Evolutionary conservation across 2,113 vertebrate genomes (phyloP), one percentile per base, ranked within the genome.

Genomic region (Pelvicachromis taeniatus): DNA sequence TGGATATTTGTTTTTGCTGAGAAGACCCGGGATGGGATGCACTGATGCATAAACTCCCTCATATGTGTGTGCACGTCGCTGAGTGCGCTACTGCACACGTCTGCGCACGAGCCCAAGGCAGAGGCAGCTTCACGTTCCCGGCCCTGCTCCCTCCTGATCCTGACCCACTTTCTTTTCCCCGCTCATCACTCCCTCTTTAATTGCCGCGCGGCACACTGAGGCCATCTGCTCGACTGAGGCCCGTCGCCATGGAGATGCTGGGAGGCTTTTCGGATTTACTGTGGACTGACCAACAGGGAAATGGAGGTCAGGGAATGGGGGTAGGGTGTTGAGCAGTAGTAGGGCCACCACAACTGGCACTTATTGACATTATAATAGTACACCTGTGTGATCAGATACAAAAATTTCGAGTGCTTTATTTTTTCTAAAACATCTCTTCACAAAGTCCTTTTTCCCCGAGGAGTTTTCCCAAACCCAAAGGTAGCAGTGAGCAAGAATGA

Each of bases 221-320:
- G 94, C 95, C 95, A 96, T 97, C 96, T 97, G 96, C 95, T 96
- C 93, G 53, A 85, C 92, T 86, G 95, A 95, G 94, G 93, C 89
- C 93, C 77, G 95, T 96, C 94, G 77, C 94, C 94, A 96, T 96
- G 95, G 95, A 94, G 93, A 96, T 93, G 94, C 93, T 88, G 93
- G 91, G 94, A 96, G 95, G 96, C 96, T 96, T 96, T 96, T 94
- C 92, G 95, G 96, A 96, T 96, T 96, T 95, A 91, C 87, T 70
- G 80, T 55, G 42, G 85, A 92, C 89, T 94, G 95, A 95, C 94
- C 93, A 89, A 87, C 90, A 88, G 91, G 92, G 92, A 85, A 90
- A 94, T 94, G 81, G 92, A 94, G 95, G 95, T 96, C 95, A 95
- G 90, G 88, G 88, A 65, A 80, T 87, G 93, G 92, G 92, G 93